Percentiles rank a stretch among this genome's conserved stretches.
phyloP scores from a whole-genome alignment of 2,797 vertebrate species.

The Yasuhikotakia modesta region DNA sequence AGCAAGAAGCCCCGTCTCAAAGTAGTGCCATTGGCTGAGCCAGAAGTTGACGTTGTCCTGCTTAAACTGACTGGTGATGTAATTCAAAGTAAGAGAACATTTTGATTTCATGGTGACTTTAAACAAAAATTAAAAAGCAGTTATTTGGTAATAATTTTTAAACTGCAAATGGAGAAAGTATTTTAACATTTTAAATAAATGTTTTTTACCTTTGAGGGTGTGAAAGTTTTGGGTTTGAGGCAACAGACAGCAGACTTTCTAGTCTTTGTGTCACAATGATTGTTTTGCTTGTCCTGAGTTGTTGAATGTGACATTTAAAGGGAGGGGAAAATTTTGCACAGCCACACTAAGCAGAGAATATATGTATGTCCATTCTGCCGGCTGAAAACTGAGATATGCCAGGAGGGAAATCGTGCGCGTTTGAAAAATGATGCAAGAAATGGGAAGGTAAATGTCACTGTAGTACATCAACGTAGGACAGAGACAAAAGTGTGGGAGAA shows the following conservation, averaged over 20 bases:
- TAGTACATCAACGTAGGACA: constrained; percentile 39
- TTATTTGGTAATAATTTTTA: no score
- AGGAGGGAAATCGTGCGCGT: constrained; percentile 9
- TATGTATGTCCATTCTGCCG: constrained; percentile 6
- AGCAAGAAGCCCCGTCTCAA: background rate
- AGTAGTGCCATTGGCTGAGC: background rate
- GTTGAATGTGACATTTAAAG: constrained; percentile 46
- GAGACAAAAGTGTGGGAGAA: constrained; percentile 34
- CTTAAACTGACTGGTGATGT: no score
- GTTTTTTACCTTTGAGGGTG: background rate
- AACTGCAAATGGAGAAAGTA: background rate
- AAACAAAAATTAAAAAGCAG: no score
- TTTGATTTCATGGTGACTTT: no score
- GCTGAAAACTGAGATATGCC: constrained; percentile 23
- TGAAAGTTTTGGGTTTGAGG: background rate
- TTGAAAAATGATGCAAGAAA: constrained; percentile 44
- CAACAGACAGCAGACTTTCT: background rate
- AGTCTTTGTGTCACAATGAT: constrained; percentile 34
- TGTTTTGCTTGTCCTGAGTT: constrained; percentile 33
- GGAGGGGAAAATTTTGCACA: constrained; percentile 17
- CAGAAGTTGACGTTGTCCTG: no score
- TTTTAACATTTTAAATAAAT: background rate
- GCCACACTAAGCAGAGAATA: constrained; percentile 7
- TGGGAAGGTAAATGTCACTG: constrained; percentile 51
- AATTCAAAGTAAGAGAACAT: no score